Evolutionary conservation across 2,888 invertebrate genomes (phyloP).

Genomic region (Cosmorhoe ocellata): DNA sequence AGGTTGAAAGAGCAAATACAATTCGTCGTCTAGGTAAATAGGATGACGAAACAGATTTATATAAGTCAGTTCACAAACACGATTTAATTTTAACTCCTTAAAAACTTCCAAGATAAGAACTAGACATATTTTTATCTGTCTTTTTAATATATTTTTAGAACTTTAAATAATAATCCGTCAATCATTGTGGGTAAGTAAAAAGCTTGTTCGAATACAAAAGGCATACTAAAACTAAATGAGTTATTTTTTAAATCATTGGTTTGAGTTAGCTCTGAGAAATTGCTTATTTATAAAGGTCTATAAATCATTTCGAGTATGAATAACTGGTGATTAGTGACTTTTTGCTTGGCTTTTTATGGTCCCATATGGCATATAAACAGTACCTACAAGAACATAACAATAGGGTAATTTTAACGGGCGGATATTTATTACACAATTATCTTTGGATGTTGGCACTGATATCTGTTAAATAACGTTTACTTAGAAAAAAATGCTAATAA

Average conservation of each 20-base stretch:
- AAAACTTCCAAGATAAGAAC: no score
- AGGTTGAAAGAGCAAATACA: neutral
- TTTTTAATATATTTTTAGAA: neutral
- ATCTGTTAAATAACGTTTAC: conserved; percentile 1
- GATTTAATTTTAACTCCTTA: neutral
- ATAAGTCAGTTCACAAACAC: neutral
- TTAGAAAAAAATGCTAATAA: neutral
- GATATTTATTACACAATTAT: conserved; percentile 9
- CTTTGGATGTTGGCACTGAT: conserved; percentile 13
- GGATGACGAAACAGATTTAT: neutral
- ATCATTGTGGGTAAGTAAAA: conserved; percentile 32
- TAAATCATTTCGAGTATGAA: conserved; percentile 17
- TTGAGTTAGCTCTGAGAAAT: conserved; percentile 21
- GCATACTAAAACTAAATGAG: conserved; percentile 1
- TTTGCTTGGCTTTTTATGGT: conserved; percentile 9
- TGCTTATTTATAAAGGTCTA: conserved; percentile 16
- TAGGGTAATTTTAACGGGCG: conserved; percentile 2
- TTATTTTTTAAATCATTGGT: conserved; percentile 4
- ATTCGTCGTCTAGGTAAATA: neutral
- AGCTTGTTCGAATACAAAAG: conserved; percentile 15
- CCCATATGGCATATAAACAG: neutral
- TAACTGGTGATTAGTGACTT: conserved; percentile 17
- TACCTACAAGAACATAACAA: conserved; percentile 1
- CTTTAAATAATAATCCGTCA: conserved; percentile 27
- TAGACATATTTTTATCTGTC: no score